These are phyloP conservation scores for Chaetorhynchus papuensis DNA, from an alignment of 2,113 vertebrate genomes.

Conservation along the genomic window DNA sequence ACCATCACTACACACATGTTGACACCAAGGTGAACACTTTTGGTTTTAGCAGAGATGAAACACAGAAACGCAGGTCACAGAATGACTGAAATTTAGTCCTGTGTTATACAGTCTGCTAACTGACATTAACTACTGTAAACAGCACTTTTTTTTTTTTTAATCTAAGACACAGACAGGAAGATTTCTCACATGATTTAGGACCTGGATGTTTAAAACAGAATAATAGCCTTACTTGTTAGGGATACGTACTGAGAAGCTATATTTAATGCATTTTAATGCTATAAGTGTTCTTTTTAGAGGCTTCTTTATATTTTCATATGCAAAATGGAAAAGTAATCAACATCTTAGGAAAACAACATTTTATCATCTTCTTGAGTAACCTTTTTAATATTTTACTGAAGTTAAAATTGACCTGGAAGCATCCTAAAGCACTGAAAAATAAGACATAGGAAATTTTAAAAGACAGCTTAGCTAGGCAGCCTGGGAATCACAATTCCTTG, in stretches of 20 bases:
- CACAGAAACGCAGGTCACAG: background rate
- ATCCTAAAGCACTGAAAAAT: background rate
- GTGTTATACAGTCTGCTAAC: background rate
- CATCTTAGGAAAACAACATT: background rate
- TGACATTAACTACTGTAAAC: background rate
- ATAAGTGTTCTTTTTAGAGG: background rate
- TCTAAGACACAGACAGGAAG: background rate
- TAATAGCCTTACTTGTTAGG: background rate
- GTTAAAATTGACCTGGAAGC: background rate
- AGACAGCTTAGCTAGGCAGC: background rate
- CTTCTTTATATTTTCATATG: background rate
- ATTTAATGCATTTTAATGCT: background rate
- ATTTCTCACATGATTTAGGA: background rate
- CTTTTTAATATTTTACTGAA: background rate
- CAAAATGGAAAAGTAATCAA: background rate
- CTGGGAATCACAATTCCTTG: background rate
- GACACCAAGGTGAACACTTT: background rate
- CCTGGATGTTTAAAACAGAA: background rate
- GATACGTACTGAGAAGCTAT: background rate
- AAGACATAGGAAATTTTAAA: background rate
- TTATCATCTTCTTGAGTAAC: background rate
- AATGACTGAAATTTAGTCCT: background rate
- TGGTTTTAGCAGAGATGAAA: background rate
- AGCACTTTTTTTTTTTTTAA: background rate
- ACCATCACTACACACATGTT: background rate